Percentiles rank a stretch among this genome's conserved stretches.
Evolutionary conservation across 2,888 invertebrate species (phyloP).

Genomic region (Onchidella celtica): DNA sequence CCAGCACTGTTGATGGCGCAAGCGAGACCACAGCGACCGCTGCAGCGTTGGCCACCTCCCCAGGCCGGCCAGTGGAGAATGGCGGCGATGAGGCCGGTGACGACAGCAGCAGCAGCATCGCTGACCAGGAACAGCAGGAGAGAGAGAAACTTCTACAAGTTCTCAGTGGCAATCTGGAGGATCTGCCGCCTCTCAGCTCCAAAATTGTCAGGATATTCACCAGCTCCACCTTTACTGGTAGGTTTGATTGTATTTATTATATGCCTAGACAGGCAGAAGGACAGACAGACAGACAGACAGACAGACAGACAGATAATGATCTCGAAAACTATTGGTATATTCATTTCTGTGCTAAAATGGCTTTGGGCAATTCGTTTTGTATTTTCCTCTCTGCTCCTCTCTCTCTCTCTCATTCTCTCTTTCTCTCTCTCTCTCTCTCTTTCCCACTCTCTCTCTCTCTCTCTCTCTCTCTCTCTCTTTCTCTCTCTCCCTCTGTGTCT

Average conservation of each 20-base stretch:
- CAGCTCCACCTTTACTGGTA: constrained; percentile 98
- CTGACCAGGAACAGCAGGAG: constrained; percentile 62
- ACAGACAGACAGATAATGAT: constrained; percentile 20
- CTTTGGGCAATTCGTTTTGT: no score
- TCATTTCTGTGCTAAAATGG: no score
- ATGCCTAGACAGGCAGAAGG: no score
- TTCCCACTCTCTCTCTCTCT: constrained; percentile 23
- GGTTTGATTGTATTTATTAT: no score
- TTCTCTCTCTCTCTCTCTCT: constrained; percentile 32
- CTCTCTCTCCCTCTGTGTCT: background rate
- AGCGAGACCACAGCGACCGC: background rate
- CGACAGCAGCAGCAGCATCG: constrained; percentile 29
- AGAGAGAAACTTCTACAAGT: constrained; percentile 61
- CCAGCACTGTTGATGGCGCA: constrained; percentile 32
- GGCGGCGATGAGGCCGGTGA: constrained; percentile 27
- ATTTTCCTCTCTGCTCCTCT: background rate
- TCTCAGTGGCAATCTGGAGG: constrained; percentile 82
- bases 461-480: background rate
- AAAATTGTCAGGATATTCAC: constrained; percentile 99
- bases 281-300: constrained; percentile 28
- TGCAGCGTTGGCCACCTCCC: no score
- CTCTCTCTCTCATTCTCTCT: constrained; percentile 24
- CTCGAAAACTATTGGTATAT: no score
- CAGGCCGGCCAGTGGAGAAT: constrained; percentile 27
- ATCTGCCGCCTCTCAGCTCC: constrained; percentile 95